phyloP scores from a whole-genome alignment of 2,113 vertebrate species.

The Dicerorhinus sumatrensis region DNA sequence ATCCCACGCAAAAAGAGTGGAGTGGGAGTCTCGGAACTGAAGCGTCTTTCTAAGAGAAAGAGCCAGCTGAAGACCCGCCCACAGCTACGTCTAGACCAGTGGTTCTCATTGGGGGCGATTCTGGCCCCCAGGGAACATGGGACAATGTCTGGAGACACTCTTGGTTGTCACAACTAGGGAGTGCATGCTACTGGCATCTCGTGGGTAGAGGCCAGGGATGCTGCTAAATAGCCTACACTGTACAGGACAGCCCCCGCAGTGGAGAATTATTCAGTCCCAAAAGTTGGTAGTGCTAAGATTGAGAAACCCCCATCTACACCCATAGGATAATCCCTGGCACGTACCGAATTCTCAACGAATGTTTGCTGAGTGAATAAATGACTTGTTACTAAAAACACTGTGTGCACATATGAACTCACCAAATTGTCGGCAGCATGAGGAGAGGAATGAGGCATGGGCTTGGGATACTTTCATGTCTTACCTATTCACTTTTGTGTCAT shows the following conservation, averaged over 20 bases:
- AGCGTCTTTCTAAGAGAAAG: rapidly evolving
- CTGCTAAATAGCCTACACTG: rapidly evolving
- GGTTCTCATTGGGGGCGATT: rapidly evolving
- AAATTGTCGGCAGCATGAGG: rapidly evolving
- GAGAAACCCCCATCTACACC: not conserved
- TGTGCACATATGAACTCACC: not conserved
- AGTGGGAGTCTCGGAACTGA: too few relatives aligned
- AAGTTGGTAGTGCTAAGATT: rapidly evolving
- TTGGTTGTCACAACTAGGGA: not conserved
- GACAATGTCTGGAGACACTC: not conserved
- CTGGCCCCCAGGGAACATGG: not conserved
- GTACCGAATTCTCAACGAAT: rapidly evolving
- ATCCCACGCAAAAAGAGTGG: not conserved
- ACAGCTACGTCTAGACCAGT: not conserved
- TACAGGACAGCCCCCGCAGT: too few relatives aligned
- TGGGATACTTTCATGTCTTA: not conserved
- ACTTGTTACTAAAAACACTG: not conserved
- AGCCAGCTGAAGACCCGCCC: rapidly evolving
- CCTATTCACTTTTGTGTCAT: not conserved
- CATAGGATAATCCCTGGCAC: not conserved
- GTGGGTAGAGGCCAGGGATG: not conserved
- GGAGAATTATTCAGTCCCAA: not conserved
- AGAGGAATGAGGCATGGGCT: rapidly evolving
- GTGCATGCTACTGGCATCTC: rapidly evolving
- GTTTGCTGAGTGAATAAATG: not conserved